A percentile compares a stretch with the other conserved stretches of the same genome.
Evolutionary conservation across 2,113 vertebrate genomes (phyloP).

Genomic region (Smithornis capensis): DNA sequence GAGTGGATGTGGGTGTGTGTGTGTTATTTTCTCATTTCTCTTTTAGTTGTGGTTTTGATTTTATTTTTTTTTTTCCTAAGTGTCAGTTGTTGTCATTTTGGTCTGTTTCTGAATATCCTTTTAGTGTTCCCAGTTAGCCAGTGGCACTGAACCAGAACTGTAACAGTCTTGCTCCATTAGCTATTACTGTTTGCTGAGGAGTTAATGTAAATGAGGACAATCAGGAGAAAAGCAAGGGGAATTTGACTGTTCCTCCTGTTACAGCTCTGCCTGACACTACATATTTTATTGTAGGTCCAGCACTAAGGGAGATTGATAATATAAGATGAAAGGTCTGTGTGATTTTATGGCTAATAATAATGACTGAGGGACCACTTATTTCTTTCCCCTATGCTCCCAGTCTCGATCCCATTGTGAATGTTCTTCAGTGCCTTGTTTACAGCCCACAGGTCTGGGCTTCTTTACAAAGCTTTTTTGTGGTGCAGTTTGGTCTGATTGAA

Average conservation of each 20-base stretch:
- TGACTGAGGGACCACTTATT: slow-evolving; percentile 6
- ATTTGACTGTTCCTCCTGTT: slow-evolving; percentile 15
- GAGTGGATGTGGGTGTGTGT: too few species aligned
- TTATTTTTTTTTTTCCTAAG: accelerated
- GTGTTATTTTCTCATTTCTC: neutral
- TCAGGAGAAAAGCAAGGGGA: slow-evolving; percentile 28
- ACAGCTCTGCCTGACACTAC: neutral
- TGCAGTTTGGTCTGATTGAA: slow-evolving; percentile 71
- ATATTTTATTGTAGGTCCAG: slow-evolving; percentile 9
- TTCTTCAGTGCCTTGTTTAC: slow-evolving; percentile 50
- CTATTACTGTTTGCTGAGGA: slow-evolving; percentile 33
- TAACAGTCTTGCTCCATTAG: slow-evolving; percentile 21
- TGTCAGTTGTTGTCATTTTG: neutral
- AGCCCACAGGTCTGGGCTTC: slow-evolving; percentile 44
- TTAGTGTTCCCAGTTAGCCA: neutral
- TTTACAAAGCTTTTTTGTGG: slow-evolving; percentile 62
- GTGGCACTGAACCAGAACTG: slow-evolving; percentile 3
- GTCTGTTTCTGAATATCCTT: slow-evolving; percentile 1
- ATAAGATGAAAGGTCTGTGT: slow-evolving; percentile 46
- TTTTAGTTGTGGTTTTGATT: neutral
- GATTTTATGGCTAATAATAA: slow-evolving; percentile 48
- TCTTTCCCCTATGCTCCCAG: neutral
- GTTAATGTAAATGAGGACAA: slow-evolving; percentile 11
- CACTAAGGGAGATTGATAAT: slow-evolving; percentile 35
- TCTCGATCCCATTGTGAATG: neutral